phyloP scores from a whole-genome alignment of 2,113 vertebrate species.

The Butorides virescens region DNA sequence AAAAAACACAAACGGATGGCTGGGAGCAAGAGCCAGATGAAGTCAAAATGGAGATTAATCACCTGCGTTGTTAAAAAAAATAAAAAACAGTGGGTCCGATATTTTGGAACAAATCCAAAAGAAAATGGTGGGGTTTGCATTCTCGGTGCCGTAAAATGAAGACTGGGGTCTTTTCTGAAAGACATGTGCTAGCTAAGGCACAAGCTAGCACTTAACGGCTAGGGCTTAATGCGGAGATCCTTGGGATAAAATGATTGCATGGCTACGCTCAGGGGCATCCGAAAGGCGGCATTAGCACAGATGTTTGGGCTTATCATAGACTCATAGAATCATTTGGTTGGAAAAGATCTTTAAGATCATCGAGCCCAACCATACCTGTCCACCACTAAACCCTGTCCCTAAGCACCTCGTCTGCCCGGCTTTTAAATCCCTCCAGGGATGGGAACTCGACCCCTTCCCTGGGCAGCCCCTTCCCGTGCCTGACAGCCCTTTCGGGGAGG shows the following conservation, averaged over 20 bases:
- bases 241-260: neutral
- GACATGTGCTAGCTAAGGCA: neutral
- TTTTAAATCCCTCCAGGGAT: no score
- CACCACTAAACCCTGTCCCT: no score
- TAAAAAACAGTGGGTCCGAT: neutral
- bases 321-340: no score
- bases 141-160: neutral
- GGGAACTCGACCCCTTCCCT: no score
- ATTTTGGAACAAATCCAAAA: constrained; percentile 12
- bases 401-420: no score
- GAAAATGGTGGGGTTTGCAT: neutral
- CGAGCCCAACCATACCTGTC: no score
- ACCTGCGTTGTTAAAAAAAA: neutral
- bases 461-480: no score
- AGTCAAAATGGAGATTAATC: constrained; percentile 12
- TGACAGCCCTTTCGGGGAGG: no score
- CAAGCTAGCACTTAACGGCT: neutral
- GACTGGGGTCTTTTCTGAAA: neutral
- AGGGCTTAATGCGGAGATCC: neutral
- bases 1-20: neutral
- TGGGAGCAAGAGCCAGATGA: constrained; percentile 16
- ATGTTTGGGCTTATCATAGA: neutral
- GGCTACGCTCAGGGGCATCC: neutral
- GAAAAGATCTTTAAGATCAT: no score
- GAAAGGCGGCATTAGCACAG: neutral